These are phyloP conservation scores for Nicator chloris DNA, from an alignment of 2,113 vertebrate genomes.

Conservation along the genomic window DNA sequence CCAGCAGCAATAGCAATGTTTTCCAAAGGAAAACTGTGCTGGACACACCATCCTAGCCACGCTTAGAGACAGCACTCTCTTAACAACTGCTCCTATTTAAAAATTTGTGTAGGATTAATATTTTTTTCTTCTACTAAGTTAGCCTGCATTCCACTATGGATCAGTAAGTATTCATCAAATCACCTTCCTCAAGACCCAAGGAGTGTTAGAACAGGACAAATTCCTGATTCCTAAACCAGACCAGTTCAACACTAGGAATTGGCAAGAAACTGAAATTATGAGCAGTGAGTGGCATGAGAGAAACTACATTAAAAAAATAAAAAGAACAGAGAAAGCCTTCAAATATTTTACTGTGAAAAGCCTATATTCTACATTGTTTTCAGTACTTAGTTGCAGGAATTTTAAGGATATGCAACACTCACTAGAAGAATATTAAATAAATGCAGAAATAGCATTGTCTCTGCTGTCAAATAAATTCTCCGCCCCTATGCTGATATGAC, in stretches of 20 bases:
- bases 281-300: background rate
- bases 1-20: background rate
- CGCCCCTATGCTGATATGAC: background rate
- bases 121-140: background rate
- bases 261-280: background rate
- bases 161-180: background rate
- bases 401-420: background rate
- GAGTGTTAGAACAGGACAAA: background rate
- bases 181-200: background rate
- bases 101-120: background rate
- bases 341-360: background rate
- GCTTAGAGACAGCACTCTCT: background rate
- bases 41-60: background rate
- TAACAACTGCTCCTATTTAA: background rate
- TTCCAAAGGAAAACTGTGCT: background rate
- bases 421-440: background rate
- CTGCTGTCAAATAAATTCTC: background rate
- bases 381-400: background rate
- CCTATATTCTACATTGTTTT: background rate
- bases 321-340: background rate
- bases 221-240: background rate
- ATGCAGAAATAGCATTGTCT: background rate
- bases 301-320: background rate
- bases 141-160: background rate
- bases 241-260: background rate